Evolutionary conservation across 2,797 vertebrate species (phyloP).

Genomic region (Darevskia mixta): DNA sequence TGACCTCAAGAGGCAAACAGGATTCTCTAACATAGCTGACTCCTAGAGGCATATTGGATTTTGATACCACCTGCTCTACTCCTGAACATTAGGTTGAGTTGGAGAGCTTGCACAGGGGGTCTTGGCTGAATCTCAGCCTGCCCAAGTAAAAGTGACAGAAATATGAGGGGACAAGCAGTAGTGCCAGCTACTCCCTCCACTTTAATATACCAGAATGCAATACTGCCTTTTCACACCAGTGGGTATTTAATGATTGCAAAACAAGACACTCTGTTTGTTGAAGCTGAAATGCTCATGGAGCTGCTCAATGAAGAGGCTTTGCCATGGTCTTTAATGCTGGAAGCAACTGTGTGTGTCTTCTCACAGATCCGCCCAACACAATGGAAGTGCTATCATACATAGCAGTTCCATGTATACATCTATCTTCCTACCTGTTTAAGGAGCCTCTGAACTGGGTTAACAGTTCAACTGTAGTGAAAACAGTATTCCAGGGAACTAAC

Average conservation of each 20-base stretch:
- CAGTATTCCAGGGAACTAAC: not conserved
- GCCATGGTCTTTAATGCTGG: not conserved
- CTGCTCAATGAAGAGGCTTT: not conserved
- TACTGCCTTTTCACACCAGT: not conserved
- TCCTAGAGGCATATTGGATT: not conserved
- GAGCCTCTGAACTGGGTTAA: not conserved
- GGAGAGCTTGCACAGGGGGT: not conserved
- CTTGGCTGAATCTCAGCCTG: not conserved
- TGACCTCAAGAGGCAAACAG: not conserved
- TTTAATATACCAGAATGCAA: not conserved
- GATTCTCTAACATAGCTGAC: slow-evolving; percentile 6
- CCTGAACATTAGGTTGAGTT: not conserved
- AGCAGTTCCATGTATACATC: not conserved
- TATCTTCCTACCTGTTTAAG: not conserved
- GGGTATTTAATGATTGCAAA: not conserved
- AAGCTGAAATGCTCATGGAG: not conserved
- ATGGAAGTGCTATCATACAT: no score
- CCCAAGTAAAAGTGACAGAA: not conserved
- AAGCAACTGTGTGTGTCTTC: not conserved
- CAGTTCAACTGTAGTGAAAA: not conserved
- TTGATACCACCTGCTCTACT: slow-evolving; percentile 7
- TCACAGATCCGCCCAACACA: not conserved
- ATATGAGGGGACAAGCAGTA: not conserved
- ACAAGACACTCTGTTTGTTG: not conserved
- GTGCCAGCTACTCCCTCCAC: not conserved